Evolutionary conservation across 2,888 invertebrate species (phyloP).

Genomic region (Mechanitis mazaeus): DNA sequence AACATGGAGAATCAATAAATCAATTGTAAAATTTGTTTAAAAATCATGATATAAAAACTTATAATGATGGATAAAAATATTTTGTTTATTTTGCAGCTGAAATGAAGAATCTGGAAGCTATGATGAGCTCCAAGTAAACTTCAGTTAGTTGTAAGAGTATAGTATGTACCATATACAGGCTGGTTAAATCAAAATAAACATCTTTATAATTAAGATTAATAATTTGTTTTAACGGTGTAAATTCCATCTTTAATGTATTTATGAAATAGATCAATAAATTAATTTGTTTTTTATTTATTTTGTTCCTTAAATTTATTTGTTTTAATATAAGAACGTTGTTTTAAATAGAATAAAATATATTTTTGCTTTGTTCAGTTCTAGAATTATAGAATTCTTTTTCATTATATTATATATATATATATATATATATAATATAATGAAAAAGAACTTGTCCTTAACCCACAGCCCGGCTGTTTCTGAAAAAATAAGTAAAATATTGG

Average conservation of each 20-base stretch:
- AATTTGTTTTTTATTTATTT: conserved; percentile 32
- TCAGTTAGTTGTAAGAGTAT: conserved; percentile 48
- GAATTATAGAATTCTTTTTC: too few species aligned
- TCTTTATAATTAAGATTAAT: neutral
- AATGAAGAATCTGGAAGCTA: conserved; percentile 60
- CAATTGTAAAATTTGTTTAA: neutral
- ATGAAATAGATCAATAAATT: conserved; percentile 56
- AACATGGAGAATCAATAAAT: too few species aligned
- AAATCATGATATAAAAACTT: neutral
- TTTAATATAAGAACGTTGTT: neutral
- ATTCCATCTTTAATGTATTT: conserved; percentile 57
- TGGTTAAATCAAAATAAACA: neutral
- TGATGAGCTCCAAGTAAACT: conserved; percentile 50
- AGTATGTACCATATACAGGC: conserved; percentile 40
- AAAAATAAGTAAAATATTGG: too few species aligned
- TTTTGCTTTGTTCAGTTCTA: too few species aligned
- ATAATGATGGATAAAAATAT: conserved; percentile 1
- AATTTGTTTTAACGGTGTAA: conserved; percentile 32
- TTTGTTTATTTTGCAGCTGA: conserved; percentile 63
- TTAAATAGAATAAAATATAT: too few species aligned
- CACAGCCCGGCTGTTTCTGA: too few species aligned
- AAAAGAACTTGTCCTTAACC: too few species aligned
- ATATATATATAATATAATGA: too few species aligned
- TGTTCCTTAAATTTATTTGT: neutral
- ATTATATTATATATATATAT: too few species aligned